These are phyloP conservation scores for Eciton burchellii DNA, from an alignment of 1,140 invertebrate species.

Conservation along the genomic window DNA sequence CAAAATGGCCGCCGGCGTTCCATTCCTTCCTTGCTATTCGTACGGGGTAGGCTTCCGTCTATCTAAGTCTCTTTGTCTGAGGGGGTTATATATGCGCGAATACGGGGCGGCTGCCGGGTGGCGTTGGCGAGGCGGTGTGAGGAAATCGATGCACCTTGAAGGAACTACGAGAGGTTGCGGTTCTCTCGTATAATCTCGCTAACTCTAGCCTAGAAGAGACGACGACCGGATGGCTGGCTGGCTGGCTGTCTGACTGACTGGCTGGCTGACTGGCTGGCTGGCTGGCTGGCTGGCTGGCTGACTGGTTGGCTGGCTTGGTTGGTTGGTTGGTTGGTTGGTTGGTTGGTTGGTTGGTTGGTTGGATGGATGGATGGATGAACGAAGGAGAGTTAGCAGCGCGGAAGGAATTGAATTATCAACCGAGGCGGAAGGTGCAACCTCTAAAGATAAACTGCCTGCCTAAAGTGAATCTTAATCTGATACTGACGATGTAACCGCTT, in stretches of 20 bases:
- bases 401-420: slow-evolving; percentile 86
- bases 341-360: slow-evolving; percentile 63
- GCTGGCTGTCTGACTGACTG: slow-evolving; percentile 45
- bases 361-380: slow-evolving; percentile 66
- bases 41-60: slow-evolving; percentile 78
- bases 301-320: slow-evolving; percentile 57
- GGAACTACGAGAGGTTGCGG: slow-evolving; percentile 51
- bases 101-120: slow-evolving; percentile 68
- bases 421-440: slow-evolving; percentile 83
- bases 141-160: slow-evolving; percentile 85
- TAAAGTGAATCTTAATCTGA: slow-evolving; percentile 80
- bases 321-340: slow-evolving; percentile 43
- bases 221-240: slow-evolving; percentile 57
- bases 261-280: slow-evolving; percentile 61
- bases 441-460: slow-evolving; percentile 77
- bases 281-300: slow-evolving; percentile 61
- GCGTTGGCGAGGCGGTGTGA: slow-evolving; percentile 71
- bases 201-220: slow-evolving; percentile 59
- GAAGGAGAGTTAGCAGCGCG: slow-evolving; percentile 79
- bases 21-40: slow-evolving; percentile 82
- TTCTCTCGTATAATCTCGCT: slow-evolving; percentile 65
- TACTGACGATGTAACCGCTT: slow-evolving; percentile 74
- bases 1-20: slow-evolving; percentile 85
- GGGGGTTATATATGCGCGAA: slow-evolving; percentile 72
- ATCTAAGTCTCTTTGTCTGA: slow-evolving; percentile 82